A percentile compares a stretch with the other conserved stretches of the same genome.
These are phyloP conservation scores for Toxotes lorentzi DNA, from an alignment of 2,797 vertebrate genomes.

Conservation along the genomic window DNA sequence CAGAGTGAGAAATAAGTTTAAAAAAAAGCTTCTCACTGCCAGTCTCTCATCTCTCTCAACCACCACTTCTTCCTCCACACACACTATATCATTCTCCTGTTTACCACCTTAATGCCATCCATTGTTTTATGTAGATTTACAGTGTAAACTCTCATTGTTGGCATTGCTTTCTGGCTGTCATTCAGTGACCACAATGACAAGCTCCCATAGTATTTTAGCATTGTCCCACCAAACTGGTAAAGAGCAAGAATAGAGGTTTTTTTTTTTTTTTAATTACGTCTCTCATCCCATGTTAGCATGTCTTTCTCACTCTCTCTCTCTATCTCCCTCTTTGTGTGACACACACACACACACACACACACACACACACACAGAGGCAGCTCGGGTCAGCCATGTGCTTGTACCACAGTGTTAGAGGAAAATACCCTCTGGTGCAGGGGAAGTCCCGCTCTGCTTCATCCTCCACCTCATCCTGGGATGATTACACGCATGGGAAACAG, in stretches of 20 bases:
- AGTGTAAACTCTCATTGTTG: constrained; percentile 32
- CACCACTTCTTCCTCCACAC: background rate
- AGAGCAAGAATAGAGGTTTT: constrained; percentile 15
- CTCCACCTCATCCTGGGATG: constrained; percentile 85
- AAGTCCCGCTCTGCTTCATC: constrained; percentile 82
- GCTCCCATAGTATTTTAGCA: constrained; percentile 47
- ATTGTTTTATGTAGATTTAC: constrained; percentile 18
- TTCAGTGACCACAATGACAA: constrained; percentile 28
- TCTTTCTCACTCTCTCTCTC: constrained; percentile 24
- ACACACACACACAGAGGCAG: constrained; percentile 58
- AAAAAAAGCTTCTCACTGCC: constrained; percentile 1
- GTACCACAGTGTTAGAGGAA: constrained; percentile 83
- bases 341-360: constrained; percentile 34
- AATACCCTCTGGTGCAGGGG: constrained; percentile 85
- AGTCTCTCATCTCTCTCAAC: constrained; percentile 12
- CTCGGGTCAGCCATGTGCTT: constrained; percentile 78
- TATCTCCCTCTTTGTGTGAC: constrained; percentile 1
- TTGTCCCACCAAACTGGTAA: constrained; percentile 37
- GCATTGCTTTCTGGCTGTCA: constrained; percentile 29
- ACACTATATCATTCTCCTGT: constrained; percentile 17
- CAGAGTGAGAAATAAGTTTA: constrained; percentile 2
- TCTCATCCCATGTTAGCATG: constrained; percentile 27
- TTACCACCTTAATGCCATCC: constrained; percentile 22
- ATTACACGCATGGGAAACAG: constrained; percentile 83
- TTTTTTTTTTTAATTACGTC: constrained; percentile 3